Conservation (phyloP, 2,888 invertebrate species). For the Brenthis ino region DNA sequence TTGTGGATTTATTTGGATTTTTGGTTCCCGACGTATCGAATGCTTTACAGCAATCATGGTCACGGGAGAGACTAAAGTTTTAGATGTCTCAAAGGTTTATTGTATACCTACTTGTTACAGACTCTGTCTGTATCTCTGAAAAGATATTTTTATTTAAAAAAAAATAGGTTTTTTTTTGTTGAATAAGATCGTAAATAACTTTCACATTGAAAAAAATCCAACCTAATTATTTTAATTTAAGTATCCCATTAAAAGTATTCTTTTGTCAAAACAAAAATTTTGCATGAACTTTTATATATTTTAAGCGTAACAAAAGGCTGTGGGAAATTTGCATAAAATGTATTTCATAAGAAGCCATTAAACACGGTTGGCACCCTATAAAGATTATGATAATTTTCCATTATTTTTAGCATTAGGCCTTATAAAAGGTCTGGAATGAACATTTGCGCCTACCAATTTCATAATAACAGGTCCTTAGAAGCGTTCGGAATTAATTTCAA, state of each 20-base stretch:
- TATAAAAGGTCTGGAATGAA: conserved; percentile 25
- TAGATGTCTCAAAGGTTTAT: too few relatives aligned
- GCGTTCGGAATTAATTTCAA: too few relatives aligned
- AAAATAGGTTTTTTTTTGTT: too few relatives aligned
- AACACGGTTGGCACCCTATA: conserved; percentile 26
- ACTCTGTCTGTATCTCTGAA: too few relatives aligned
- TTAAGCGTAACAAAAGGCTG: conserved; percentile 28
- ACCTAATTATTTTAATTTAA: background rate
- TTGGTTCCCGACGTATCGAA: too few relatives aligned
- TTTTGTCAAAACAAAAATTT: conserved; percentile 3
- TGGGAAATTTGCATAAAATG: conserved; percentile 37
- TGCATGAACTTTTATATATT: conserved; percentile 24
- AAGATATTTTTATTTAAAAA: too few relatives aligned
- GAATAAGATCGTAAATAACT: too few relatives aligned
- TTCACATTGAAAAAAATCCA: too few relatives aligned
- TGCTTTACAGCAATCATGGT: too few relatives aligned
- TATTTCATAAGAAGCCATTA: conserved; percentile 29
- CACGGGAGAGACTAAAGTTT: too few relatives aligned
- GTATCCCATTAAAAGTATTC: conserved; percentile 8
- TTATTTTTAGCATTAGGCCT: conserved; percentile 32
- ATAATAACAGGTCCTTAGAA: conserved; percentile 18
- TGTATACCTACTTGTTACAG: too few relatives aligned
- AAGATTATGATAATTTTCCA: conserved; percentile 35
- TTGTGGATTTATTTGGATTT: too few relatives aligned
- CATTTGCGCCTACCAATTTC: conserved; percentile 27